Evolutionary conservation across 2,888 invertebrate genomes (phyloP).

Genomic region (Iselma pallidipennis): DNA sequence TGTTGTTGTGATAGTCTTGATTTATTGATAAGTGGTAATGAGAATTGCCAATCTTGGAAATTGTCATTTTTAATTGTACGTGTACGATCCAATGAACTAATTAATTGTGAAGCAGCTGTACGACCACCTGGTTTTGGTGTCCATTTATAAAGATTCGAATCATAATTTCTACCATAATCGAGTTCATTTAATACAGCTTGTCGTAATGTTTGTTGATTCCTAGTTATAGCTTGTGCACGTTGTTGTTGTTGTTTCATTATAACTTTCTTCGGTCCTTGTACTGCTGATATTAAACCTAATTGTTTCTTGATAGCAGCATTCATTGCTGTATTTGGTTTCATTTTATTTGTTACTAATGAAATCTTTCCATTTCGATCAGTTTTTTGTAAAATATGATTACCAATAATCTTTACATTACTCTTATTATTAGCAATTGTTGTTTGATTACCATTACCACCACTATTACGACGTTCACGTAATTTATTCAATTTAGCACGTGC

Average conservation of each 20-base stretch:
- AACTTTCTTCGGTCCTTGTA: constrained; percentile 24
- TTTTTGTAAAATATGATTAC: constrained; percentile 57
- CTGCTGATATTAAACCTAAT: constrained; percentile 44
- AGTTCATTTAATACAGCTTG: constrained; percentile 47
- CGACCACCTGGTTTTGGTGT: constrained; percentile 35
- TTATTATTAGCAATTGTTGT: constrained; percentile 18
- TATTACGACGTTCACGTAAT: constrained; percentile 61
- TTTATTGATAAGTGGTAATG: constrained; percentile 19
- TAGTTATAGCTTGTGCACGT: neutral
- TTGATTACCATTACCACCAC: constrained; percentile 35
- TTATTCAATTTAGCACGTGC: constrained; percentile 73
- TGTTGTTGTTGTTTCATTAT: constrained; percentile 10
- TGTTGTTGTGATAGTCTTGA: constrained; percentile 1
- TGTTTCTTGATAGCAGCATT: constrained; percentile 53
- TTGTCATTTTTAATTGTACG: constrained; percentile 31
- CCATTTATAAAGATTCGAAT: constrained; percentile 43
- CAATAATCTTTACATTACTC: constrained; percentile 50
- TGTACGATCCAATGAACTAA: constrained; percentile 36
- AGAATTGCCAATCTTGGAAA: constrained; percentile 37
- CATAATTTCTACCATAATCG: constrained; percentile 29
- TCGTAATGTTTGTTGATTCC: constrained; percentile 30
- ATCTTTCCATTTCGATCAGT: constrained; percentile 61
- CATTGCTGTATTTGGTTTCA: constrained; percentile 44
- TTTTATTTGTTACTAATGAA: constrained; percentile 58
- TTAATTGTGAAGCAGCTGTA: constrained; percentile 40